Base-by-base conservation (phyloP, 2,113 vertebrate genomes). In the Catharus fuscescens region DNA sequence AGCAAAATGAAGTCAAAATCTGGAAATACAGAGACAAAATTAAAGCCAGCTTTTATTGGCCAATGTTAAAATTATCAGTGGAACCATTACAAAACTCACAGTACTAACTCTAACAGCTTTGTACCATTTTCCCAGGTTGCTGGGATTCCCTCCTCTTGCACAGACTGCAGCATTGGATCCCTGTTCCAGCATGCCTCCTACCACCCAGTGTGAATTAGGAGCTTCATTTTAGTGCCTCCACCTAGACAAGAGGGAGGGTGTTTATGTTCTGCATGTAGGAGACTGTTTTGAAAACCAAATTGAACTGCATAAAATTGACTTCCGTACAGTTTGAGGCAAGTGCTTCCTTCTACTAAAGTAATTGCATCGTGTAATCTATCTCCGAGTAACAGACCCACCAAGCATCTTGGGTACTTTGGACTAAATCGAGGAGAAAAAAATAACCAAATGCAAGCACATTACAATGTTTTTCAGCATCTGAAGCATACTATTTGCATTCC, bases 281-380 rank as follows among this genome's bases (percentile, higher is more conserved):
- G 87, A 60, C 36, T 47, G 29, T 56, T 97, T 94, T 81, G 90
- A 86, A 93, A 97, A 95, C 96, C 83, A 94, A 94, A 94, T 78
- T 95, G 42, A 78, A 50, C 64, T 78, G 67, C 52, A 81, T 54
- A 67, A 82, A 92, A 86, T 74, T 82, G 66, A 88, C 72, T 87
- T 61, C 29, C 6, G 8, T n/a, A 56, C 52, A 67, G 40, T 80
- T 86, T 88, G 93, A 96, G 77, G 82, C 42, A 94, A 96, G 73
- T 61, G n/a, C 56, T 91, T 92, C 54, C 62, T 52, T 72, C 56
- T 73, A 23, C 47, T 80, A 18, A 91, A 89, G 54, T 42, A 95
- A 96, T 88, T 87, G 96, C 6, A 21, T 88, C 0, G 1, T 36
- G 54, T 86, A 62, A 93, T 86, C 69, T 59, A 3, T 91, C 19